Evolutionary conservation across 2,797 vertebrate genomes (phyloP), one percentile per base, ranked within the genome.

Genomic region (Valencia hispanica): DNA sequence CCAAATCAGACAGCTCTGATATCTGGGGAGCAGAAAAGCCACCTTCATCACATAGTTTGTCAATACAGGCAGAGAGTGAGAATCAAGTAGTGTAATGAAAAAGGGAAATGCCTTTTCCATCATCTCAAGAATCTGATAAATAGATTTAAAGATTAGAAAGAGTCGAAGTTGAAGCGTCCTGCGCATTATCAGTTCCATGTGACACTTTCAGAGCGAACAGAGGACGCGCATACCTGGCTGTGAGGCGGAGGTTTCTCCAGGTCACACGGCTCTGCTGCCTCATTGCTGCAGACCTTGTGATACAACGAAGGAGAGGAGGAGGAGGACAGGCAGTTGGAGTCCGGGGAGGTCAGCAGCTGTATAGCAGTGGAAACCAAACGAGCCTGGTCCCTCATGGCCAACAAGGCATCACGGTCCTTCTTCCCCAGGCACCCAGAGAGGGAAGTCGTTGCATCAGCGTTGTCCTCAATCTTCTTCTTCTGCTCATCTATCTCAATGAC

Each of bases 351-450:
- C 85, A 99, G 91, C 57, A 98, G 90, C 14, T 97, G 97, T 6
- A 99, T 99, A 1, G 97, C 97, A 75, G 97, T 97, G 91, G 95
- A 97, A 93, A 99, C 96, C 53, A 99, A 93, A 0, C 91, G 93
- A 0, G 97, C 98, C 93, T 99, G 98, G 86, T 99, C 97, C 81
- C 96, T 95, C 80, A 98, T 94, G 77, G 96, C 96, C 25, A 97
- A 91, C 82, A 99, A 93, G n/a, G 84, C 94, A 82, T 98, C 96
- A 2, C 94, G 93, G 88, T 98, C 97, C 89, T 97, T 96, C 74
- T 94, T 87, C 80, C 93, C 95, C 81, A 96, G 92, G 86, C 96
- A 92, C 69, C 91, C 93, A 51, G 92, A 89, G 68, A 88, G 77
- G 0, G 86, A 69, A 82, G 79, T 51, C 55, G 81, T 81, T 45